Evolutionary conservation across 1,140 invertebrate species (phyloP).

Genomic region (Mamestra configurata): DNA sequence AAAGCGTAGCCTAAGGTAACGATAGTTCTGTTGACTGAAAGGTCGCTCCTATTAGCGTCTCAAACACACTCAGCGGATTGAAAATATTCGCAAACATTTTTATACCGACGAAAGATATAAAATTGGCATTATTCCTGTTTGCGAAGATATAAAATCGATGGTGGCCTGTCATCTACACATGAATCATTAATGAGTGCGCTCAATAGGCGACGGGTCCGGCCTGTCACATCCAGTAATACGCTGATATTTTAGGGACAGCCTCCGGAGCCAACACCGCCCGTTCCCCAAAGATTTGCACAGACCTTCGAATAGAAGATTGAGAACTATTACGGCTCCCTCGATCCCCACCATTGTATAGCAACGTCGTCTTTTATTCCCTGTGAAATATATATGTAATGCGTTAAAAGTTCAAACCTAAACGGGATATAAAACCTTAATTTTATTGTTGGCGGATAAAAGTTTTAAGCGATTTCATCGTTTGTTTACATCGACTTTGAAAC

Average conservation of each 20-base stretch:
- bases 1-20: not conserved
- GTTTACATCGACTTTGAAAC: conserved; percentile 34
- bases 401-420: conserved; percentile 51
- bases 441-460: conserved; percentile 36
- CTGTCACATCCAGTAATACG: conserved; percentile 57
- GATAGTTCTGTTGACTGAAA: conserved; percentile 6
- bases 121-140: conserved; percentile 21
- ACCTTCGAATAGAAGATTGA: conserved; percentile 59
- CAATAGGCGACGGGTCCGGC: conserved; percentile 51
- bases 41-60: not conserved
- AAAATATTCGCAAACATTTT: conserved; percentile 33
- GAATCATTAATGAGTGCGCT: conserved; percentile 57
- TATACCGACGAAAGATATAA: conserved; percentile 19
- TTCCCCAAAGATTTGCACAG: conserved; percentile 57
- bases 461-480: conserved; percentile 43
- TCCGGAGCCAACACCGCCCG: conserved; percentile 42
- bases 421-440: conserved; percentile 46
- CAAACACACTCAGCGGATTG: conserved; percentile 7
- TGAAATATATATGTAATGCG: conserved; percentile 54
- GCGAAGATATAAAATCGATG: conserved; percentile 41
- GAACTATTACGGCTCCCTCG: conserved; percentile 56
- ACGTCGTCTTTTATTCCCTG: conserved; percentile 47
- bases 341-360: conserved; percentile 5
- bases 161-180: conserved; percentile 51
- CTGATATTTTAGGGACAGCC: conserved; percentile 56